Conservation (phyloP, 2,888 invertebrate genomes). For the Cerastoderma edule region DNA sequence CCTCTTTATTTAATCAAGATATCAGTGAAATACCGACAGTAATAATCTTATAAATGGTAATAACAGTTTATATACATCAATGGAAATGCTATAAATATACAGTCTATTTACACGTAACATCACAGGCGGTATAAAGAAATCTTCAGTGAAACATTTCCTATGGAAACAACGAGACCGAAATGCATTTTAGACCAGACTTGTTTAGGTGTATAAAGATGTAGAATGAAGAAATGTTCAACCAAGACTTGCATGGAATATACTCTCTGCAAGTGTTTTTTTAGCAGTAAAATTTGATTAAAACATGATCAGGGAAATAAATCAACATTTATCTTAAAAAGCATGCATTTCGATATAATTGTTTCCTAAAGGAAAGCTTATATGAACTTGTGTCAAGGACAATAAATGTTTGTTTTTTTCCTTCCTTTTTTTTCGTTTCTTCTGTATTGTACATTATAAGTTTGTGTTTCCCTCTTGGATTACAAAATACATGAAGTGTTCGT, state of each 20-base stretch:
- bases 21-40: slow-evolving; percentile 69
- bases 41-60: slow-evolving; percentile 71
- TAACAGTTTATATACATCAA: slow-evolving; percentile 65
- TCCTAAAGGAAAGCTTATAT: not conserved
- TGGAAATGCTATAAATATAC: slow-evolving; percentile 62
- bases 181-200: not conserved
- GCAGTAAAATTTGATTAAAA: too few relatives aligned
- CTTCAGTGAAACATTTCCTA: slow-evolving; percentile 4
- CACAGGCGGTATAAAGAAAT: slow-evolving; percentile 48
- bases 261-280: too few relatives aligned
- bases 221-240: too few relatives aligned
- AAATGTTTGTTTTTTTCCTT: too few relatives aligned
- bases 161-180: not conserved
- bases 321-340: too few relatives aligned
- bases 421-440: not conserved
- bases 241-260: too few relatives aligned
- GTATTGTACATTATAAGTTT: not conserved
- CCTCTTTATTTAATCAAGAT: slow-evolving; percentile 74
- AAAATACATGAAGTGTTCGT: too few relatives aligned
- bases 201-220: not conserved
- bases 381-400: not conserved
- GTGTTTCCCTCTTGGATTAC: slow-evolving; percentile 3
- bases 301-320: too few relatives aligned
- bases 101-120: slow-evolving; percentile 59
- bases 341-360: not conserved